Conservation (phyloP, 2,113 vertebrate genomes). For the Tricholaema leucomelas region DNA sequence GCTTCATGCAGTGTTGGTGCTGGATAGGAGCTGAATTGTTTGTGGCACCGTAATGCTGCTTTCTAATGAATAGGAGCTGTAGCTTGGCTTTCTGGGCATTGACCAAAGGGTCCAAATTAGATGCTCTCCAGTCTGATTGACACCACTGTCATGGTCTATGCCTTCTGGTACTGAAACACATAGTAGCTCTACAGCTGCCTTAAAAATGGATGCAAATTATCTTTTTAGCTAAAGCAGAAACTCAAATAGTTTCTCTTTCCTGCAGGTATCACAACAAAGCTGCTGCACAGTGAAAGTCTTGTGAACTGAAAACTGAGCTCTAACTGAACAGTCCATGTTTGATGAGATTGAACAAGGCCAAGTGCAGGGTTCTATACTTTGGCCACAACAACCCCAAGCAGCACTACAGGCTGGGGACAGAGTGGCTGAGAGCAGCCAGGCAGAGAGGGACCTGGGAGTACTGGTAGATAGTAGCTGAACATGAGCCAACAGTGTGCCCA, state of each 20-base stretch:
- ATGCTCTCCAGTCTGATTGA: background rate
- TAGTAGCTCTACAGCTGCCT: background rate
- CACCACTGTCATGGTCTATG: accelerated
- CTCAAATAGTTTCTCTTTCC: background rate
- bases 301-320: background rate
- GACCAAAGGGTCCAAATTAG: background rate
- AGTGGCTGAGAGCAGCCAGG: no score
- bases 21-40: background rate
- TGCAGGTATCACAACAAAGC: background rate
- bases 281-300: background rate
- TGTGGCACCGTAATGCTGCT: background rate
- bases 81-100: background rate
- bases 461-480: no score
- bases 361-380: no score
- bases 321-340: background rate
- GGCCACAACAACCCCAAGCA: no score
- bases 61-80: no score
- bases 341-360: no score
- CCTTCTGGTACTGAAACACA: background rate
- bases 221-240: background rate
- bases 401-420: no score
- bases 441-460: no score
- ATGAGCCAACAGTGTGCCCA: no score
- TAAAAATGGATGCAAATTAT: background rate
- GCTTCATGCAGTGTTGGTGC: background rate